phyloP scores from a whole-genome alignment of 2,113 vertebrate species.

The Oncorhynchus gorbuscha region DNA sequence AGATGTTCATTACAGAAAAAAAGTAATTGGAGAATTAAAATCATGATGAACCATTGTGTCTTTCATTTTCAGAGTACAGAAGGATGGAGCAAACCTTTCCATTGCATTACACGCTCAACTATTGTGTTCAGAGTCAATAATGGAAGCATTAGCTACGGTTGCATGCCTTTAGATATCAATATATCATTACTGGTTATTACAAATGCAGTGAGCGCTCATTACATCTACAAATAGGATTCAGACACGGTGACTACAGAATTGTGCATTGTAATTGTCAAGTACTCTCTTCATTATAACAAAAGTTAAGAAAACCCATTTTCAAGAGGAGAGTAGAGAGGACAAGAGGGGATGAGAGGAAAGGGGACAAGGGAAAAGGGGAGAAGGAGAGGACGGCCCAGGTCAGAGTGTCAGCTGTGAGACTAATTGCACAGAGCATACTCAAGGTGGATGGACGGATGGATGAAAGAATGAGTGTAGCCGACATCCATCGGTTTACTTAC shows the following conservation, averaged over 20 bases:
- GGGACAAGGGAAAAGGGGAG: no score
- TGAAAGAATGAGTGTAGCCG: conserved; percentile 15
- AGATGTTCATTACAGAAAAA: conserved; percentile 3
- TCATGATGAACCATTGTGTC: not conserved
- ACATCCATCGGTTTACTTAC: conserved; percentile 51
- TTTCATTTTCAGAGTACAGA: conserved; percentile 5
- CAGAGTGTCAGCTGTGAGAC: not conserved
- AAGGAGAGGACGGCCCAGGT: not conserved
- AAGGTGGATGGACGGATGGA: conserved; percentile 18
- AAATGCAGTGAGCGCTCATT: conserved; percentile 2
- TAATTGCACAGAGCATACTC: not conserved
- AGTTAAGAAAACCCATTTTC: no score
- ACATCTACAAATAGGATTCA: not conserved
- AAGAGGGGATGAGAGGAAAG: no score
- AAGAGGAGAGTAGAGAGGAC: no score
- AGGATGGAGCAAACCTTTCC: conserved; percentile 8
- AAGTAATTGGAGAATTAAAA: conserved; percentile 16
- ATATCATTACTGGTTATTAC: conserved; percentile 13
- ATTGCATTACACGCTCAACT: no score
- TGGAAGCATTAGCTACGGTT: conserved; percentile 17
- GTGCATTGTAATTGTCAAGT: not conserved
- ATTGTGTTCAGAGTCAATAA: conserved; percentile 19
- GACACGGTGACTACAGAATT: no score
- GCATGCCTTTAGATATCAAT: conserved; percentile 1
- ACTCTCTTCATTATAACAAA: not conserved